Evolutionary conservation across 2,888 invertebrate species (phyloP).

Genomic region (Drosophila nr. medialis): DNA sequence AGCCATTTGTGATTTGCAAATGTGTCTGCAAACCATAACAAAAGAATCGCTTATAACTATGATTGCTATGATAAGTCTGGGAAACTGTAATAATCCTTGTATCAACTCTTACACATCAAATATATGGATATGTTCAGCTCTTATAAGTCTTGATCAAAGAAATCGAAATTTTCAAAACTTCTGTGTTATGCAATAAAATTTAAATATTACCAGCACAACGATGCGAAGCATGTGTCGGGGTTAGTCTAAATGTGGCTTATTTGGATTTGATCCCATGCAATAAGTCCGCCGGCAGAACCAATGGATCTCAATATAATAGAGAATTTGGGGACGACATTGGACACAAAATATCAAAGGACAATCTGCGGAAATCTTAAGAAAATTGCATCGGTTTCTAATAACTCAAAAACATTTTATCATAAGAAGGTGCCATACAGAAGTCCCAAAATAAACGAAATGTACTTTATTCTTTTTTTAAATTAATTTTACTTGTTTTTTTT

Average conservation of each 20-base stretch:
- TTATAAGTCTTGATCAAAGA: neutral
- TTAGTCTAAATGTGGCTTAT: too few species aligned
- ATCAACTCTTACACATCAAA: neutral
- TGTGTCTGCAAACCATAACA: neutral
- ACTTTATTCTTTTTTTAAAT: neutral
- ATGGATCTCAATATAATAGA: too few species aligned
- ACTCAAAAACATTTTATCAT: neutral
- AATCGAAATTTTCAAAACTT: neutral
- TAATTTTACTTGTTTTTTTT: neutral
- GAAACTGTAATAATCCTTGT: neutral
- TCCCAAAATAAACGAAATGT: neutral
- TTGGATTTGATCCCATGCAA: too few species aligned
- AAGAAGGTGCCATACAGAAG: neutral
- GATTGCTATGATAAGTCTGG: neutral
- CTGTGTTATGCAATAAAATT: neutral
- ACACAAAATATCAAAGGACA: too few species aligned
- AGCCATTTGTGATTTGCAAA: neutral
- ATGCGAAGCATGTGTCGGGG: too few species aligned
- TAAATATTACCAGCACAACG: too few species aligned
- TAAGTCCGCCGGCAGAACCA: too few species aligned
- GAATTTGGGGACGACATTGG: too few species aligned
- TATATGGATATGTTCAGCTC: neutral
- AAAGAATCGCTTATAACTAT: neutral
- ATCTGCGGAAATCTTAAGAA: too few species aligned
- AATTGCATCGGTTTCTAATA: neutral